Evolutionary conservation across 1,140 invertebrate species (phyloP), one percentile per base, ranked within the genome.

Genomic region (Vollenhovia emeryi): DNA sequence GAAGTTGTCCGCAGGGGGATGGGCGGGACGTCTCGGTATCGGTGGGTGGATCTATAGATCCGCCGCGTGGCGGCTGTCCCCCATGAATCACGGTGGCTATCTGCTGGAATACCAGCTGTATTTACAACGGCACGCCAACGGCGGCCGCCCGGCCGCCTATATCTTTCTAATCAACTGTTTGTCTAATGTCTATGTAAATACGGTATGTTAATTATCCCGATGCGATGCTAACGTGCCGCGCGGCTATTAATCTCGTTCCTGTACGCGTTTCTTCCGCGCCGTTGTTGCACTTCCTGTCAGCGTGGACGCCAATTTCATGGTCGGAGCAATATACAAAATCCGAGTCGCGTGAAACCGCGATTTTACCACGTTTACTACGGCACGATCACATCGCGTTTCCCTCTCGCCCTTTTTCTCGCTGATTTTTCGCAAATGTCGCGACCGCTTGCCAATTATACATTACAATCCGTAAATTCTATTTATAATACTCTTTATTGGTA

Each of bases 11-110:
- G 24, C 21, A 21, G 40, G 15, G 62, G 33, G 33, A 40, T 18
- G 30, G 60, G 66, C 48, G 57, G 73, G 91, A 90, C 92, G 91
- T 92, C 91, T 92, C 88, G 91, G 88, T 93, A 93, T 93, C 92
- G 76, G 78, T 33, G 90, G 85, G 33, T 73, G 76, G 89, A 93
- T 93, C 92, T 93, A 93, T 93, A 92, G 92, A 92, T 92, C 91
- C 64, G 78, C 78, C 78, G 78, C 78, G 91, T 88, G 68, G 84
- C 55, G 87, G 84, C 86, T 92, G 91, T 93, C 92, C 91, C 66
- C 91, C 85, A 93, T 93, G 92, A 93, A 93, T 92, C 92, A 93
- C 92, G 88, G 89, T n/a, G 86, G 88, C 91, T 93, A 93, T 92
- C 92, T 92, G 57, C 62, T 79, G 79, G 90, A 92, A 92, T 91